phyloP scores from a whole-genome alignment of 2,888 invertebrate species.

The Rhaphigaster nebulosa region DNA sequence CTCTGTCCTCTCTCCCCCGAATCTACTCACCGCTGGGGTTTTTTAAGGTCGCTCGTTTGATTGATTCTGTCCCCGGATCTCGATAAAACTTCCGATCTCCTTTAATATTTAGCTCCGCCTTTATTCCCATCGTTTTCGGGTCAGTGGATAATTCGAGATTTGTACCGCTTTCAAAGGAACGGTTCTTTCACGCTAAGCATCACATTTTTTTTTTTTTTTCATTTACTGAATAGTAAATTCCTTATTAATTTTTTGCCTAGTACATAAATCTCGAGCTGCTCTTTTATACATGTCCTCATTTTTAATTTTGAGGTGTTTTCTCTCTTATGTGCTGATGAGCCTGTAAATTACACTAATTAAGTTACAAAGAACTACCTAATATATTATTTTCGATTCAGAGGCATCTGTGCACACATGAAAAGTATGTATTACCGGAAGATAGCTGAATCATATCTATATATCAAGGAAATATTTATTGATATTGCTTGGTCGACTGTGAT shows the following conservation, averaged over 20 bases:
- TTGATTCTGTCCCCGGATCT: constrained; percentile 32
- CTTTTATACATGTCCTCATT: too few species aligned
- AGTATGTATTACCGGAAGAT: too few species aligned
- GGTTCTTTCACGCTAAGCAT: neutral
- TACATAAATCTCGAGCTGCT: too few species aligned
- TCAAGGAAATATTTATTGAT: too few species aligned
- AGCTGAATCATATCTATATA: too few species aligned
- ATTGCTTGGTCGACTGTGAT: too few species aligned
- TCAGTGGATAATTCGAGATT: neutral
- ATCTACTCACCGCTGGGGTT: constrained; percentile 29
- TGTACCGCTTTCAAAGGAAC: neutral
- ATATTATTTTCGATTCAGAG: too few species aligned
- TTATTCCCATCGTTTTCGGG: neutral
- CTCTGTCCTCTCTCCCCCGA: neutral
- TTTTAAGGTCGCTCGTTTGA: constrained; percentile 1
- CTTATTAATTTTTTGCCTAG: neutral
- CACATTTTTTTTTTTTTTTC: neutral
- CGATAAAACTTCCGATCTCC: constrained; percentile 14
- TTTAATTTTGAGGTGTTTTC: too few species aligned
- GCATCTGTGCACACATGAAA: too few species aligned
- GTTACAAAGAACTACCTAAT: too few species aligned
- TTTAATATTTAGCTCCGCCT: neutral
- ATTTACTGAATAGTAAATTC: neutral
- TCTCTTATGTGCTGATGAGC: too few species aligned
- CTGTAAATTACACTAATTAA: too few species aligned